Percentiles rank a stretch among this genome's conserved stretches.
Evolutionary conservation across 2,888 invertebrate genomes (phyloP).

Genomic region (Drosophila merina): DNA sequence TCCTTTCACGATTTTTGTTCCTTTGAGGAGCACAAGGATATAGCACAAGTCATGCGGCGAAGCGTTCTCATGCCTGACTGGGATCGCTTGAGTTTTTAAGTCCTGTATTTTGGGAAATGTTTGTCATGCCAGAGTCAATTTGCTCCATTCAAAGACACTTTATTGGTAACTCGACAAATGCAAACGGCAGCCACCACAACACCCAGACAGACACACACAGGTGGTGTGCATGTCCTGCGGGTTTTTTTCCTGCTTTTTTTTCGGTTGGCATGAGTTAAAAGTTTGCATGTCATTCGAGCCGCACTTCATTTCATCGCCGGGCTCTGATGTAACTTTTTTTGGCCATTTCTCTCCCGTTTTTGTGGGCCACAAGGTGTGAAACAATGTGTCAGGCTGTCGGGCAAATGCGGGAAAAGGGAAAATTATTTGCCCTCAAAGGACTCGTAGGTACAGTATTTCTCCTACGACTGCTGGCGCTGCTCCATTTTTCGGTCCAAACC

Average conservation of each 20-base stretch:
- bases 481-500: slow-evolving; percentile 15
- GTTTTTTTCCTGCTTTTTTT: background rate
- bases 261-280: slow-evolving; percentile 43
- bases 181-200: slow-evolving; percentile 52
- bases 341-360: slow-evolving; percentile 15
- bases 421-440: slow-evolving; percentile 56
- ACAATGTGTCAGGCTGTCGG: slow-evolving; percentile 42
- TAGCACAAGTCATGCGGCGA: slow-evolving; percentile 65
- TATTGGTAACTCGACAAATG: slow-evolving; percentile 75
- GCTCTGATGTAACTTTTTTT: slow-evolving; percentile 21
- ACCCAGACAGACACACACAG: slow-evolving; percentile 13
- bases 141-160: slow-evolving; percentile 73
- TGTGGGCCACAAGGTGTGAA: slow-evolving; percentile 62
- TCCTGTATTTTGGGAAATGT: slow-evolving; percentile 49
- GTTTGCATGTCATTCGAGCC: slow-evolving; percentile 77
- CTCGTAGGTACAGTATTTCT: slow-evolving; percentile 30
- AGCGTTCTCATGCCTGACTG: slow-evolving; percentile 57
- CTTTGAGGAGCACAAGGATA: slow-evolving; percentile 23
- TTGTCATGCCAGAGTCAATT: slow-evolving; percentile 78
- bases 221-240: slow-evolving; percentile 27
- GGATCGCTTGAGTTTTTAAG: slow-evolving; percentile 10
- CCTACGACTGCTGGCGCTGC: background rate
- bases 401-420: slow-evolving; percentile 25
- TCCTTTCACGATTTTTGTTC: slow-evolving; percentile 7
- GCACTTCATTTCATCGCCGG: slow-evolving; percentile 57